Percentiles rank a stretch among this genome's conserved stretches.
Conservation (phyloP, 2,113 vertebrate genomes). For the Barnardius zonarius region DNA sequence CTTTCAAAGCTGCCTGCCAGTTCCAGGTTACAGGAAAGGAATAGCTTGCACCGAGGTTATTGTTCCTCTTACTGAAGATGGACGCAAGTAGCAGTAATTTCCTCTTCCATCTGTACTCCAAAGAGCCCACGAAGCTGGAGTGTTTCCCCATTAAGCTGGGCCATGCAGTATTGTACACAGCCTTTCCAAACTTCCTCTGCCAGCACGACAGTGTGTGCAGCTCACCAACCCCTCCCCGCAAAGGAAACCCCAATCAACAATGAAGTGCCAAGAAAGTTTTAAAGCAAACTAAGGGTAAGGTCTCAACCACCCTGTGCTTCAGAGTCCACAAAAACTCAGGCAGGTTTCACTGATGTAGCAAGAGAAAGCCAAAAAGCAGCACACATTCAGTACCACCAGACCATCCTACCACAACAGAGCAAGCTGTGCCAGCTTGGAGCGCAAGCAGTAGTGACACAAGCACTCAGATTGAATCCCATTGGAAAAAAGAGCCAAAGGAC, state of each 20-base stretch:
- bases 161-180: neutral
- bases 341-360: neutral
- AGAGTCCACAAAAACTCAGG: neutral
- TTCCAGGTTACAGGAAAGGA: neutral
- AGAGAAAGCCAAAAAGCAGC: neutral
- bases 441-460: neutral
- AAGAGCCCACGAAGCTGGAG: neutral
- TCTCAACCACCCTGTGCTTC: neutral
- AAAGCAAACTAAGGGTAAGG: neutral
- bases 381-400: neutral
- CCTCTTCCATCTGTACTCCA: neutral
- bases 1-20: neutral
- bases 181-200: neutral
- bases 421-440: neutral
- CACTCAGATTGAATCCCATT: neutral
- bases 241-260: neutral
- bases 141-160: neutral
- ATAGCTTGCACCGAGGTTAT: accelerated
- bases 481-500: neutral
- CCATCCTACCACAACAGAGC: neutral
- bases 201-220: accelerated
- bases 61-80: neutral
- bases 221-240: neutral
- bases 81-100: neutral
- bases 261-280: neutral